Percentiles rank a stretch among this genome's conserved stretches.
Evolutionary conservation across 2,888 invertebrate species (phyloP).

Genomic region (Actias luna): DNA sequence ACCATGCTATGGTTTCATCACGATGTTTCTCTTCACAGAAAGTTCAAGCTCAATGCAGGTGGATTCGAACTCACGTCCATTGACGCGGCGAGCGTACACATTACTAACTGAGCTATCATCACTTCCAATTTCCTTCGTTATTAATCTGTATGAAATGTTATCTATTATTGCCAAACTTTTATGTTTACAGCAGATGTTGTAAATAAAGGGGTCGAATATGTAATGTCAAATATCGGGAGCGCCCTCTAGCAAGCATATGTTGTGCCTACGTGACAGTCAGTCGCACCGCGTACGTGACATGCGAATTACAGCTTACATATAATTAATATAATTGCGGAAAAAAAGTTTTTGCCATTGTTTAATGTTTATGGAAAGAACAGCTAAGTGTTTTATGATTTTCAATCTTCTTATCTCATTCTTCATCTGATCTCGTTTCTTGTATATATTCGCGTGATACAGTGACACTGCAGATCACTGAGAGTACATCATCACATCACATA

Average conservation of each 20-base stretch:
- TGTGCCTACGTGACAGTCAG: conserved; percentile 41
- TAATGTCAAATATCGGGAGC: conserved; percentile 16
- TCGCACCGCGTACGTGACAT: conserved; percentile 17
- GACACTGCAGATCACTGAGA: no score
- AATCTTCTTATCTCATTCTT: background rate
- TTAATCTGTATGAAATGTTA: background rate
- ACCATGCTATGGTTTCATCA: no score
- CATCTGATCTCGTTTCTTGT: no score
- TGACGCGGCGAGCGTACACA: no score
- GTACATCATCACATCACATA: no score
- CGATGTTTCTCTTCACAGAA: no score
- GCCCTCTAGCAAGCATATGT: conserved; percentile 40
- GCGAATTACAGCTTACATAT: background rate
- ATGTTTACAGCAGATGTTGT: background rate
- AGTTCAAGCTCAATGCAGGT: no score
- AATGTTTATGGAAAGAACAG: background rate
- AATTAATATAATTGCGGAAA: background rate
- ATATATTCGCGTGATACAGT: no score
- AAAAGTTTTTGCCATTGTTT: background rate
- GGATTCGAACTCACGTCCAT: no score
- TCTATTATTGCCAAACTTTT: background rate
- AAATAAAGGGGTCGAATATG: conserved; percentile 2
- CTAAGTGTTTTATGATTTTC: background rate
- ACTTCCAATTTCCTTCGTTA: no score
- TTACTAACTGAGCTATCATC: no score